A percentile compares a stretch with the other conserved stretches of the same genome.
Conservation (phyloP, 2,113 vertebrate genomes). For the Spermophilus dauricus region DNA sequence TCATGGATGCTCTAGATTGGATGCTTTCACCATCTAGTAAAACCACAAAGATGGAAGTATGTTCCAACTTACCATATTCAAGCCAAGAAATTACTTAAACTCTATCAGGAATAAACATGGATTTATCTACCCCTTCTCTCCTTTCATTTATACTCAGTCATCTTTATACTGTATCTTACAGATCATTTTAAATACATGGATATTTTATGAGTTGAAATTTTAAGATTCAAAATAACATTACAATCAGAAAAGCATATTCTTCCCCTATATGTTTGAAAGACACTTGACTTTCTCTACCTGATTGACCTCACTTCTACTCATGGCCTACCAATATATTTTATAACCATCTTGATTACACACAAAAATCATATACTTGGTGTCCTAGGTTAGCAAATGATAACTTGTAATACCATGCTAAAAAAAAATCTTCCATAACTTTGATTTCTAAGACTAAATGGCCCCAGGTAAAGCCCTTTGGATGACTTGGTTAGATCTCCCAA, state of each 20-base stretch:
- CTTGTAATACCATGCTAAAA: not conserved
- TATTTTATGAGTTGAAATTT: conserved; percentile 49
- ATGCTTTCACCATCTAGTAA: not conserved
- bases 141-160: not conserved
- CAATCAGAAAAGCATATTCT: not conserved
- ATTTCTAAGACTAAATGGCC: not conserved
- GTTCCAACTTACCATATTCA: not conserved
- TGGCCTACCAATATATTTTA: conserved; percentile 4
- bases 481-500: not conserved
- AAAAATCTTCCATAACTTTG: not conserved
- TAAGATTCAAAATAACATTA: conserved; percentile 42
- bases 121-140: not conserved
- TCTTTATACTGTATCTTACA: not conserved
- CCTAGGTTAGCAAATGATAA: not conserved
- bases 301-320: not conserved
- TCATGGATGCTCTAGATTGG: not conserved
- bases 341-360: not conserved
- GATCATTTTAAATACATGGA: not conserved
- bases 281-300: not conserved
- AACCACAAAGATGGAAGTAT: conserved; percentile 3
- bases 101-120: not conserved
- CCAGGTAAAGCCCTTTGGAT: not conserved
- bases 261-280: not conserved
- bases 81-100: not conserved
- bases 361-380: not conserved